Evolutionary conservation across 1,140 invertebrate species (phyloP), one percentile per base, ranked within the genome.

Genomic region (Hypothenemus hampei): DNA sequence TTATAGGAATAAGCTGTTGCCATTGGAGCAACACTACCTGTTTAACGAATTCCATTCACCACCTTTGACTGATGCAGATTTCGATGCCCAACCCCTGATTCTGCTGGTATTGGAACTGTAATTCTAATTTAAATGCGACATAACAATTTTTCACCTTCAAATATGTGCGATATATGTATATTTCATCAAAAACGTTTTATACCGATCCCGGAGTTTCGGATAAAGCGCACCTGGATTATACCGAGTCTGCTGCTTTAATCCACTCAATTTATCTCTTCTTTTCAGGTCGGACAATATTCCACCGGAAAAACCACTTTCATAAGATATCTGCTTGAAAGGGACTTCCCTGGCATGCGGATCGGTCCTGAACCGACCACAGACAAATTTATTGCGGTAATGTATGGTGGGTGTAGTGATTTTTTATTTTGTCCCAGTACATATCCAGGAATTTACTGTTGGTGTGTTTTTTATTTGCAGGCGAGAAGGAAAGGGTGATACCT

Each of bases 281-380:
- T 87, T 26, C 70, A 87, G 7, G 81, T 87, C 20, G 85, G 85
- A 15, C 85, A 87, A 66, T 87, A 87, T 69, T 86, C 84, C 3
- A 86, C 84, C 1, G 85, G 85, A 19, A 87, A 87, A 71, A 87
- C 85, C 10, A 86, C 85, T 3, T 85, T 86, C 65, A 87, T 87
- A 51, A 75, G 78, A 47, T 82, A 83, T 64, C 65, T 84, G 18
- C 64, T 84, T 16, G 81, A 83, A 60, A 72, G 77, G 61, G 81
- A 84, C 52, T 84, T 83, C 65, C 82, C 81, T 5, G 82, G 81
- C 3, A 83, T 84, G 57, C 68, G 80, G 39, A 84, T 84, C 48
- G 75, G 76, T 13, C 76, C 81, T 3, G 81, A 81, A 68, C 79
- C 79, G 4, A 87, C 85, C 3, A 87, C 85, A 3, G 86, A 87